Evolutionary conservation across 2,888 invertebrate species (phyloP).

Genomic region (Oscheius sp.): DNA sequence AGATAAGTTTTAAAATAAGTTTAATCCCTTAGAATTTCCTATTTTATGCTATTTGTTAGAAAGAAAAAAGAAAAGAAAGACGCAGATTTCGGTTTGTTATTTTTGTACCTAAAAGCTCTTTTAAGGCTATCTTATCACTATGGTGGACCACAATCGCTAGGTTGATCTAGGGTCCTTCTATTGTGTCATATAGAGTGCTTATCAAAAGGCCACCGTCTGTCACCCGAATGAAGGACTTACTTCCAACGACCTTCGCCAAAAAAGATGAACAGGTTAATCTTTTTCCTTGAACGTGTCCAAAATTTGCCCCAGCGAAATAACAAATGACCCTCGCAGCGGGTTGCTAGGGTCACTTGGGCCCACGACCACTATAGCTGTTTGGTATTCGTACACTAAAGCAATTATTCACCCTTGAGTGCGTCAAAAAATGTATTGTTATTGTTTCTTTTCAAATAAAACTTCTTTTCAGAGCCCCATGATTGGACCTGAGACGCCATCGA

Average conservation of each 20-base stretch:
- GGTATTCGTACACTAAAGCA: conserved; percentile 21
- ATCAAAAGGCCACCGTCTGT: not conserved
- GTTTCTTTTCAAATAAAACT: not conserved
- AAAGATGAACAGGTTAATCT: conserved; percentile 18
- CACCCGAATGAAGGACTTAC: conserved; percentile 10
- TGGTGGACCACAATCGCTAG: not conserved
- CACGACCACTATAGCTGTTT: not conserved
- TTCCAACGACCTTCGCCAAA: not conserved
- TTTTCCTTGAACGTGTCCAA: not conserved
- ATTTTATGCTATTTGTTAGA: too few species aligned
- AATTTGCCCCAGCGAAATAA: not conserved
- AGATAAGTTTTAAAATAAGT: too few species aligned
- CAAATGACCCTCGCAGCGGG: conserved; percentile 2
- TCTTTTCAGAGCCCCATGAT: conserved; percentile 23
- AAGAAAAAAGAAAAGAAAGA: too few species aligned
- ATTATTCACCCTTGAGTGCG: too few species aligned
- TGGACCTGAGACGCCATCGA: conserved; percentile 5
- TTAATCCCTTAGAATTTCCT: too few species aligned
- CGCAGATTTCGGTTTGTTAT: too few species aligned
- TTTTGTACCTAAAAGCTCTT: too few species aligned
- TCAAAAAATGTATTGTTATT: not conserved
- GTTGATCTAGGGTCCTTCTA: not conserved
- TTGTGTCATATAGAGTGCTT: not conserved
- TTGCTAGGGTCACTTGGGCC: conserved; percentile 20
- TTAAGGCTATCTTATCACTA: not conserved